These are phyloP conservation scores for Typhlichthys eigenmanni DNA, from an alignment of 2,797 vertebrate species.

Conservation along the genomic window DNA sequence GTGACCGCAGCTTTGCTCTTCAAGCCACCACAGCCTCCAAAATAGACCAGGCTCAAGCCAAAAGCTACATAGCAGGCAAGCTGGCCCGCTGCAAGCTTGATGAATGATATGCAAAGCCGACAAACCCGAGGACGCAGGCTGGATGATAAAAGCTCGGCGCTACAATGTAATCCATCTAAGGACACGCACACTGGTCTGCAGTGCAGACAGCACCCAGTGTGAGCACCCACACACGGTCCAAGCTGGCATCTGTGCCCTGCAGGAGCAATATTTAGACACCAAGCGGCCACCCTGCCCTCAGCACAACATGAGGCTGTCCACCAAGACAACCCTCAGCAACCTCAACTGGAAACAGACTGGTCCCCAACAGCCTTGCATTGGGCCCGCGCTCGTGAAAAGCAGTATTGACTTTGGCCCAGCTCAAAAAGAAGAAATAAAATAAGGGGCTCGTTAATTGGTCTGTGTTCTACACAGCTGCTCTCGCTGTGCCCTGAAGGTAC, in stretches of 20 bases:
- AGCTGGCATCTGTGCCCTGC: conserved; percentile 29
- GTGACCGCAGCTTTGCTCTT: conserved; percentile 63
- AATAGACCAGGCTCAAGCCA: conserved; percentile 44
- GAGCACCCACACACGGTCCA: conserved; percentile 26
- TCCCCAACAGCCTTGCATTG: conserved; percentile 50
- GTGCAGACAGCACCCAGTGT: conserved; percentile 32
- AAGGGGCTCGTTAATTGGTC: conserved; percentile 37
- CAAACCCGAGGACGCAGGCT: conserved; percentile 5
- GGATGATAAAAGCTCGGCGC: conserved; percentile 34
- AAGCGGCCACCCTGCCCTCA: conserved; percentile 42
- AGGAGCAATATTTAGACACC: conserved; percentile 62
- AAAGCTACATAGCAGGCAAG: conserved; percentile 27
- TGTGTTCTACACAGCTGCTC: conserved; percentile 69
- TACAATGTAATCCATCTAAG: conserved; percentile 33
- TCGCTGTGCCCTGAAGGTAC: conserved; percentile 41
- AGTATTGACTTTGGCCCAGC: conserved; percentile 59
- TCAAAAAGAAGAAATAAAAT: background rate
- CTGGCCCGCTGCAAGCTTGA: conserved; percentile 15
- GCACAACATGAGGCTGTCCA: conserved; percentile 61
- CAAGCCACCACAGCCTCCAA: conserved; percentile 57
- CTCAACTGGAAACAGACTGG: conserved; percentile 62
- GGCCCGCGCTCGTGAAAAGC: conserved; percentile 61
- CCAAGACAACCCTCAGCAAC: conserved; percentile 65
- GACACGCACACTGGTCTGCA: conserved; percentile 37
- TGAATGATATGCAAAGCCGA: conserved; percentile 13